Percentiles rank a stretch among this genome's conserved stretches.
These are phyloP conservation scores for Cremastinae sp. DNA, from an alignment of 2,888 invertebrate species.

Conservation along the genomic window DNA sequence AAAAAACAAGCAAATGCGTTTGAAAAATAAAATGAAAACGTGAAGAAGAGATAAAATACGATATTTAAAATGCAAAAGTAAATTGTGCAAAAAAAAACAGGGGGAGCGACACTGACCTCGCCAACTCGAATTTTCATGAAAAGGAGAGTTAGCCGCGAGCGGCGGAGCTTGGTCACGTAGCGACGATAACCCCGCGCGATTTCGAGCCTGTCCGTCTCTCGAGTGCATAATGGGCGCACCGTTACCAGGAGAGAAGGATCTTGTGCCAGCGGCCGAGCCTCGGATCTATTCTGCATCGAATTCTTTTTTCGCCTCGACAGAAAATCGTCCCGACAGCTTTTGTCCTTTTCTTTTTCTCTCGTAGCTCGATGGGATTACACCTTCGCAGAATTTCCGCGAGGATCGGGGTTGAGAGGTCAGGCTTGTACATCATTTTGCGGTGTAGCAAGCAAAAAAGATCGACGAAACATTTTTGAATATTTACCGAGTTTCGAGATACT, in stretches of 20 bases:
- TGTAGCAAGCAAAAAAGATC: no score
- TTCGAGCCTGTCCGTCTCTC: constrained; percentile 34
- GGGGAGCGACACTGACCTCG: constrained; percentile 75
- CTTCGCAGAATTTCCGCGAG: constrained; percentile 19
- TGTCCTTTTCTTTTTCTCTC: constrained; percentile 29
- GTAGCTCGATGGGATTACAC: constrained; percentile 12
- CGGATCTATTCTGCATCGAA: constrained; percentile 23
- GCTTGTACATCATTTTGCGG: no score
- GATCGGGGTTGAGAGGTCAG: constrained; percentile 4
- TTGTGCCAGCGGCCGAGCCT: constrained; percentile 23
- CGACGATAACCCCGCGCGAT: constrained; percentile 61
- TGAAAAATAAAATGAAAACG: background rate
- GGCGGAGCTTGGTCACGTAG: constrained; percentile 62
- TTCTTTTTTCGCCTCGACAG: constrained; percentile 18
- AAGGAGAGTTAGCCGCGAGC: constrained; percentile 70
- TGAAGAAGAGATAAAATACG: background rate
- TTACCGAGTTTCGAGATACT: no score
- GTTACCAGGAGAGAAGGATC: constrained; percentile 15
- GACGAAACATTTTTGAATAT: no score
- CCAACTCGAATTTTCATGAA: constrained; percentile 74
- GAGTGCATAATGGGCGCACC: constrained; percentile 43
- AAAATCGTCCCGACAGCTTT: constrained; percentile 20
- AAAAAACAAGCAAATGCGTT: background rate
- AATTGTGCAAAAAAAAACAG: constrained; percentile 9
- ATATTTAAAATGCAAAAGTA: constrained; percentile 19